These are phyloP conservation scores for Rhabdophis nuchalis DNA, from an alignment of 2,797 vertebrate genomes.

Conservation along the genomic window DNA sequence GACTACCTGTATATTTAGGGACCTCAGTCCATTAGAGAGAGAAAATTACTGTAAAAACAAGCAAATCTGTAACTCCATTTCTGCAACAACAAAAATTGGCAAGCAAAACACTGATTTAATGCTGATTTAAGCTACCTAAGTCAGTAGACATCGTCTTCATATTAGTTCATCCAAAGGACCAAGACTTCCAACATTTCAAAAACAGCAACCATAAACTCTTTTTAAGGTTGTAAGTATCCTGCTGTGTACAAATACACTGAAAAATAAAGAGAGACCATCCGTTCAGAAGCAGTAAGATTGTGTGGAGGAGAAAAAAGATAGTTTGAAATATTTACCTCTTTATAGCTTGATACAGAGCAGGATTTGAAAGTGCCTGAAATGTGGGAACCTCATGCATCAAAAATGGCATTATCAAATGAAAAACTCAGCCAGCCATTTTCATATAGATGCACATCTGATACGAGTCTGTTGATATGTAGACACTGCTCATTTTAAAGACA, in stretches of 20 bases:
- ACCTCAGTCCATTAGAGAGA: neutral
- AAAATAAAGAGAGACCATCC: neutral
- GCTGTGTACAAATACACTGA: neutral
- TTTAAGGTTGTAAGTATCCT: neutral
- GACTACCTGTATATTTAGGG: neutral
- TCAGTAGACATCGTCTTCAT: neutral
- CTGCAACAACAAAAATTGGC: neutral
- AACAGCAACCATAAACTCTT: neutral
- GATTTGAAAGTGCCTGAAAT: neutral
- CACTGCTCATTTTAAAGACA: slow-evolving; percentile 36
- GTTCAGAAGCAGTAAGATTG: neutral
- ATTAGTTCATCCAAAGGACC: neutral
- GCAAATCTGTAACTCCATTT: neutral
- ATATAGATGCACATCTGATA: slow-evolving; percentile 19
- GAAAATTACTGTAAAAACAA: neutral
- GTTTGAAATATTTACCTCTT: neutral
- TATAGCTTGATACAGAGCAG: neutral
- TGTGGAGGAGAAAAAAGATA: neutral
- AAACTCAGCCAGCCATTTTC: slow-evolving; percentile 5
- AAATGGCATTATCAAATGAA: neutral
- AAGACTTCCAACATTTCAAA: neutral
- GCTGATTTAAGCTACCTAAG: neutral
- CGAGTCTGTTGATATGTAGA: slow-evolving; percentile 11
- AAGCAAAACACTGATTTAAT: neutral
- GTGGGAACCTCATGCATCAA: slow-evolving; percentile 5